Base-by-base conservation (phyloP, 2,113 vertebrate genomes). In the Pipa parva region DNA sequence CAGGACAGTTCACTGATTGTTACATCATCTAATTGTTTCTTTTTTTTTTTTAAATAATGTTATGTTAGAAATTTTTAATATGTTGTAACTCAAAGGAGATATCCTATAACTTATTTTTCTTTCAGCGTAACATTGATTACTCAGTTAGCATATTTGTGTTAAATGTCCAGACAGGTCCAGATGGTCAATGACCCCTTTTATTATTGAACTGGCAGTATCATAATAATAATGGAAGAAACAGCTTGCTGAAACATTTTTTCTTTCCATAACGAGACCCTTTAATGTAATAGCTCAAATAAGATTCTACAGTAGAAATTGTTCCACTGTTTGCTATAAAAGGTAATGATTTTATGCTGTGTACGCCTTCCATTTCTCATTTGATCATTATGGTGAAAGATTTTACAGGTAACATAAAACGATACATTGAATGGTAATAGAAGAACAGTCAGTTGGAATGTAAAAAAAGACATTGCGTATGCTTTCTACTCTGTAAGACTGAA, bases 201-300 rank as follows among this genome's bases (percentile, higher is more conserved):
- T 70, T 61, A 61, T 51, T 29, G 25, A 61, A 37, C 66, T 60
- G 52, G 36, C 46, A 54, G 25, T 29, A 26, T 70, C 48, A 61
- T 70, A 70, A 61, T 70, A 70, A 70, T 70, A 70, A 70, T 61
- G 33, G 48, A 9, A 60, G 66, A 70, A 70, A 70, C 66, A 70
- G 66, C 58, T 70, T 70, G 66, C 57, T 51, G 33, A 28, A 70
- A 61, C 48, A 61, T 54, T 54, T 54, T 58, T 36, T 52, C 28
- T 50, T 36, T 60, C 25, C 20, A 52, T 70, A 70, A 70, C 5
- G 18, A 70, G 31, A 20, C 25, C 26, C 31, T 68, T 68, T 27
- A 68, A 9, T 68, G 29, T 68, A 31, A 48, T 68, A 58, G 56
- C 46, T 58, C 31, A 49, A 39, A 59, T 59, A 68, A 59, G 65